Conservation (phyloP, 2,113 vertebrate genomes). For the Semicossyphus pulcher region DNA sequence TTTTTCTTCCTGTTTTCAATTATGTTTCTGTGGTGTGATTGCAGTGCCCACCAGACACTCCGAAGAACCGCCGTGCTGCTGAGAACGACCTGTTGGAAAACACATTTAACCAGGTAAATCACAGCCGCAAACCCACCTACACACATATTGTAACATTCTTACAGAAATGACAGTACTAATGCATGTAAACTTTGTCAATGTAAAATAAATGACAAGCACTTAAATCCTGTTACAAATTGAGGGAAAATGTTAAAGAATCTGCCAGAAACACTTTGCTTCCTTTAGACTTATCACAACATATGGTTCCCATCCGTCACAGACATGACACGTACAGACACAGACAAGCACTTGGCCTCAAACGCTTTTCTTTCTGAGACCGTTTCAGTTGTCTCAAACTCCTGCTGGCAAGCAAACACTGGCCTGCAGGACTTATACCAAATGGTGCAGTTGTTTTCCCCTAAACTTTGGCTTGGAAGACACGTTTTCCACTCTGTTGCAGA, state of each 20-base stretch:
- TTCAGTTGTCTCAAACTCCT: conserved; percentile 30
- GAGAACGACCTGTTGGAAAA: conserved; percentile 89
- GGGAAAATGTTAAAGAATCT: neutral
- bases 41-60: conserved; percentile 89
- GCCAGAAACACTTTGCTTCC: neutral
- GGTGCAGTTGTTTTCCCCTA: conserved; percentile 24
- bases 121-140: neutral
- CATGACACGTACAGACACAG: conserved; percentile 17
- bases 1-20: neutral
- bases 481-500: conserved; percentile 26
- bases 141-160: no score
- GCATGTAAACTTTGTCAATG: no score
- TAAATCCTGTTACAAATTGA: neutral
- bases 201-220: neutral
- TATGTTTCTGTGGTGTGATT: neutral
- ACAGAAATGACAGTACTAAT: no score
- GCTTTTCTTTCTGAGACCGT: conserved; percentile 32
- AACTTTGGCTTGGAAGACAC: conserved; percentile 33
- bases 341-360: conserved; percentile 35
- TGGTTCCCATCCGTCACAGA: conserved; percentile 27
- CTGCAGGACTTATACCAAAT: conserved; percentile 43
- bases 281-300: conserved; percentile 1
- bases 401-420: conserved; percentile 34
- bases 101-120: conserved; percentile 82
- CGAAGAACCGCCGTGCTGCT: conserved; percentile 92